Evolutionary conservation across 2,113 vertebrate genomes (phyloP).

Genomic region (Cephalopterus ornatus): DNA sequence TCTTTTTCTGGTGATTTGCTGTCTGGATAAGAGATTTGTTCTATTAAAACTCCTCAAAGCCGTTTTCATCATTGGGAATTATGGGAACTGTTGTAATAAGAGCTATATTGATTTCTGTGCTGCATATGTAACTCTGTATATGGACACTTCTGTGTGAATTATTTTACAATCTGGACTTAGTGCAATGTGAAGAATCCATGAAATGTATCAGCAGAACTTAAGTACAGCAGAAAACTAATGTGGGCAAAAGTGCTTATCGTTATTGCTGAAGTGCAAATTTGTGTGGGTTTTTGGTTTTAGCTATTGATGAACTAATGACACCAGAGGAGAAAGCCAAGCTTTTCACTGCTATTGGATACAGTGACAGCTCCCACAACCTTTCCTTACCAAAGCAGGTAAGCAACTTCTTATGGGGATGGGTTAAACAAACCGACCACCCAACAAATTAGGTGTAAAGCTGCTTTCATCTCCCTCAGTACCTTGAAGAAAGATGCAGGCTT

Average conservation of each 20-base stretch:
- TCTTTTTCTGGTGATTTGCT: not conserved
- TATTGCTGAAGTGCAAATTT: not conserved
- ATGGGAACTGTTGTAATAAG: not conserved
- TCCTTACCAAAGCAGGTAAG: constrained; percentile 86
- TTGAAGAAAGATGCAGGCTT: not conserved
- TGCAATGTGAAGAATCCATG: not conserved
- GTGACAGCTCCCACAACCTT: constrained; percentile 85
- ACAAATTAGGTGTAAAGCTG: not conserved
- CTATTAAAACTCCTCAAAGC: not conserved
- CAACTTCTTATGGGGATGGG: not conserved
- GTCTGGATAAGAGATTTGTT: not conserved
- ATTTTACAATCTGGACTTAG: not conserved
- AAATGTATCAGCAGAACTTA: not conserved
- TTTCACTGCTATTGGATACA: constrained; percentile 96
- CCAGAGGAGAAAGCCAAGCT: constrained; percentile 92
- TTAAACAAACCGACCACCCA: not conserved
- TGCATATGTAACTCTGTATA: accelerated
- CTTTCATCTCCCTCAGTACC: not conserved
- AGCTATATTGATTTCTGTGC: not conserved
- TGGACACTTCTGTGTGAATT: not conserved
- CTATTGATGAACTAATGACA: constrained; percentile 90
- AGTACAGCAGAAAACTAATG: not conserved
- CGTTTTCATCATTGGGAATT: not conserved
- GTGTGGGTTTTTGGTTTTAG: constrained; percentile 39
- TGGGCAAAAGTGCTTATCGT: not conserved